phyloP scores from a whole-genome alignment of 2,888 invertebrate species.

The Cryptosula pallasiana region DNA sequence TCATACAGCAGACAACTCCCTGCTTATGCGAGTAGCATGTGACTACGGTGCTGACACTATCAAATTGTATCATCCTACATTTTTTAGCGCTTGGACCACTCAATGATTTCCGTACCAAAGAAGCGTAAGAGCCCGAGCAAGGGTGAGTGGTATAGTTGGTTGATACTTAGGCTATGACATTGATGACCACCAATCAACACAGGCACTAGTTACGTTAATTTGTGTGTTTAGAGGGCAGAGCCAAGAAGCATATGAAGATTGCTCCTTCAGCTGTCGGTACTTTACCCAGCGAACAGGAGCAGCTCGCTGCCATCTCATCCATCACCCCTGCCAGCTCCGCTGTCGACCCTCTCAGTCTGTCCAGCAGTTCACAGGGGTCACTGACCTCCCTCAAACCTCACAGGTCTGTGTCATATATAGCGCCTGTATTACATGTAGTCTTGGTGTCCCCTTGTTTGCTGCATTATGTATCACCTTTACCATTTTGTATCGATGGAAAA shows the following conservation, averaged over 20 bases:
- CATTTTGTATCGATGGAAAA: too few relatives aligned
- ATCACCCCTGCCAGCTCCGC: neutral
- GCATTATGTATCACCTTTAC: too few relatives aligned
- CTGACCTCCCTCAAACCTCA: neutral
- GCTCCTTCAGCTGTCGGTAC: neutral
- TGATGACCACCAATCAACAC: too few relatives aligned
- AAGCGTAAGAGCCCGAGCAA: slow-evolving; percentile 3
- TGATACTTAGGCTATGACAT: neutral
- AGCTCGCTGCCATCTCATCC: slow-evolving; percentile 4
- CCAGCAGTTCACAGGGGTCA: slow-evolving; percentile 19
- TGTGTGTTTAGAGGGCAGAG: neutral
- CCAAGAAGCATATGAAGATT: neutral
- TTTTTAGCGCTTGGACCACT: neutral
- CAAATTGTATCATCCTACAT: too few relatives aligned
- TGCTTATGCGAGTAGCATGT: too few relatives aligned
- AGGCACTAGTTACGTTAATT: too few relatives aligned
- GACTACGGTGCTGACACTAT: too few relatives aligned
- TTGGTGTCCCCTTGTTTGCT: too few relatives aligned
- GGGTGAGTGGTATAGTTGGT: neutral
- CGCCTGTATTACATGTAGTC: too few relatives aligned
- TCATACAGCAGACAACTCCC: too few relatives aligned
- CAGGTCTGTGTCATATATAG: too few relatives aligned
- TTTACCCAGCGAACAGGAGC: neutral
- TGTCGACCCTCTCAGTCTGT: neutral
- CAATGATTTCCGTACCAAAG: neutral